Base-by-base conservation (phyloP, 2,888 invertebrate genomes). In the Lasioglossum calceatum region DNA sequence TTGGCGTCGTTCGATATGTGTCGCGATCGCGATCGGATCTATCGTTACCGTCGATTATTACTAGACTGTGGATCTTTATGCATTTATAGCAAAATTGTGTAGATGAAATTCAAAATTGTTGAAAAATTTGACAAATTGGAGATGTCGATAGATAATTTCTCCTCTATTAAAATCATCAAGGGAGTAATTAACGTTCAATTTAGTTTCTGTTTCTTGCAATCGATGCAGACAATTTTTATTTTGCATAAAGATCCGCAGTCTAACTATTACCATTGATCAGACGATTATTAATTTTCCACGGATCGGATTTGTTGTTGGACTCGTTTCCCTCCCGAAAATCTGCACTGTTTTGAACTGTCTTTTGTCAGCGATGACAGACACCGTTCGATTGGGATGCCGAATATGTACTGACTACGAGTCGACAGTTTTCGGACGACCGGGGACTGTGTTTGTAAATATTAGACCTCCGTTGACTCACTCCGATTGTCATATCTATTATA, bases 381-480 rank as follows among this genome's bases (percentile, higher is more conserved):
- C 67, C 32, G 67, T 2, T 47, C 10, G 32, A 5, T 16, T 32
- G 36, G 32, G n/a, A 23, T 27, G 50, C 61, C 39, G 23, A 71
- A 80, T 70, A 27, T 61, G 32, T 23, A 72, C 42, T n/a, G 16
- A n/a, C 32, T 42, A 16, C 7, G 8, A n/a, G 47, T 64, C 71
- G n/a, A 83, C 75, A 0, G 36, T 50, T 32, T 19, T 16, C 2
- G 64, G 19, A n/a, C 16, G 47, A 47, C 19, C 58, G 47, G 47
- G 4, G 42, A 42, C 16, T 36, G 32, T 50, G 50, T 76, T 83
- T 81, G 76, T 81, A 83, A 81, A 81, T 81, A 83, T n/a, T 19
- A 5, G 42, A 27, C 8, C 36, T 16, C 0, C 14, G 64, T 2
- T 32, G 64, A 64, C 64, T 16, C 32, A 16, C 27, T 32, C 16